These are phyloP conservation scores for Eupithecia inturbata DNA, from an alignment of 2,888 invertebrate genomes.

Conservation along the genomic window DNA sequence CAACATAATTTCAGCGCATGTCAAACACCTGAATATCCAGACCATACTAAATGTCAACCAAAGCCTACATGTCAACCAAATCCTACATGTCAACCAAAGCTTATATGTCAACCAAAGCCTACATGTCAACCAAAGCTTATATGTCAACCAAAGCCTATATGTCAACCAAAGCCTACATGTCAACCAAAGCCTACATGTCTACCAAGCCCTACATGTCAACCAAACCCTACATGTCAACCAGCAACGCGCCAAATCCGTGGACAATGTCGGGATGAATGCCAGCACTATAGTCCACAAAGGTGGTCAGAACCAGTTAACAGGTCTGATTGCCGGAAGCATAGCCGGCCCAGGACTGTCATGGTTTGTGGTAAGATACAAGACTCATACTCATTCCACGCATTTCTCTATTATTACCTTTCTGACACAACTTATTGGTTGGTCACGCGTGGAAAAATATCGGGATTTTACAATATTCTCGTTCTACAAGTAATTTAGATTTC, in stretches of 20 bases:
- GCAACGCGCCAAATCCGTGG: neutral
- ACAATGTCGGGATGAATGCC: neutral
- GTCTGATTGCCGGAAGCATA: neutral
- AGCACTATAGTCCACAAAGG: neutral
- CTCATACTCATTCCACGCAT: neutral
- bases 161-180: neutral
- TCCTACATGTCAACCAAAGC: no score
- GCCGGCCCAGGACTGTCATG: constrained; percentile 7
- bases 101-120: no score
- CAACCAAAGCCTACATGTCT: neutral
- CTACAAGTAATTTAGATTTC: no score
- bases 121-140: neutral
- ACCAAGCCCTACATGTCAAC: neutral
- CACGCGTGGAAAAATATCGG: no score
- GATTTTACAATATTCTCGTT: no score
- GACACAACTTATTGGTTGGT: no score
- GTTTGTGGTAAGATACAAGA: constrained; percentile 6
- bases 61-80: no score
- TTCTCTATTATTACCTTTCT: no score
- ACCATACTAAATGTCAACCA: neutral
- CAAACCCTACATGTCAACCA: neutral
- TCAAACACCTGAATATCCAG: neutral
- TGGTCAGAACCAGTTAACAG: neutral
- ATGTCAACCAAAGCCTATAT: neutral
- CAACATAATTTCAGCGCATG: neutral